phyloP scores from a whole-genome alignment of 2,888 invertebrate species.

The Villa cingulata region DNA sequence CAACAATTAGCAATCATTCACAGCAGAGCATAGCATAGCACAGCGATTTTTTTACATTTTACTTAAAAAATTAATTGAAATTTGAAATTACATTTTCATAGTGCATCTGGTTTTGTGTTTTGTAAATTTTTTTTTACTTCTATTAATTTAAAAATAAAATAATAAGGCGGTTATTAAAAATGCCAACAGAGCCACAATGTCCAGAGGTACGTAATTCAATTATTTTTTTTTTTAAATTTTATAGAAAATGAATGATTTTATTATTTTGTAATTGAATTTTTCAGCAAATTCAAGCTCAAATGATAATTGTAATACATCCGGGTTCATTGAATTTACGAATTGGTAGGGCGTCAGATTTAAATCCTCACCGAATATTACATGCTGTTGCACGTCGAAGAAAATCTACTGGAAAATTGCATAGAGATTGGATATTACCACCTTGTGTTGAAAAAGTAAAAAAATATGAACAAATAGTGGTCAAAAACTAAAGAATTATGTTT shows the following conservation, averaged over 20 bases:
- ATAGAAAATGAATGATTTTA: too few species aligned
- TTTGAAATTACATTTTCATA: too few species aligned
- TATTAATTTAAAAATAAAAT: too few species aligned
- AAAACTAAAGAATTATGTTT: not conserved
- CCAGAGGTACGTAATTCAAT: constrained; percentile 9
- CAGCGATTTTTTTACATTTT: too few species aligned
- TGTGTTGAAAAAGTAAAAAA: constrained; percentile 42
- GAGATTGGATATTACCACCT: constrained; percentile 52
- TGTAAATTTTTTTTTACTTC: too few species aligned
- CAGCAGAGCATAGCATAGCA: too few species aligned
- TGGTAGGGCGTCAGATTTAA: constrained; percentile 79
- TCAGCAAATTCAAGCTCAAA: constrained; percentile 60
- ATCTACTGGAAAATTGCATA: constrained; percentile 39
- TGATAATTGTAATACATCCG: constrained; percentile 87
- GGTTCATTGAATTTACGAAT: constrained; percentile 81
- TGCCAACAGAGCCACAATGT: constrained; percentile 11
- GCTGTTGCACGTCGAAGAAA: constrained; percentile 28
- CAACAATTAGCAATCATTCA: too few species aligned
- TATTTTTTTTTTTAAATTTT: too few species aligned
- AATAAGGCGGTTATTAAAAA: too few species aligned
- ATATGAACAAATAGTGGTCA: not conserved
- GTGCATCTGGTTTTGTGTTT: too few species aligned
- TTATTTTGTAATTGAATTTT: too few species aligned
- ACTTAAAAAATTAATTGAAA: too few species aligned
- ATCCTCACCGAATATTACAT: constrained; percentile 74